A percentile compares a stretch with the other conserved stretches of the same genome.
Conservation (phyloP, 1,140 invertebrate species). For the Bombus confusus region DNA sequence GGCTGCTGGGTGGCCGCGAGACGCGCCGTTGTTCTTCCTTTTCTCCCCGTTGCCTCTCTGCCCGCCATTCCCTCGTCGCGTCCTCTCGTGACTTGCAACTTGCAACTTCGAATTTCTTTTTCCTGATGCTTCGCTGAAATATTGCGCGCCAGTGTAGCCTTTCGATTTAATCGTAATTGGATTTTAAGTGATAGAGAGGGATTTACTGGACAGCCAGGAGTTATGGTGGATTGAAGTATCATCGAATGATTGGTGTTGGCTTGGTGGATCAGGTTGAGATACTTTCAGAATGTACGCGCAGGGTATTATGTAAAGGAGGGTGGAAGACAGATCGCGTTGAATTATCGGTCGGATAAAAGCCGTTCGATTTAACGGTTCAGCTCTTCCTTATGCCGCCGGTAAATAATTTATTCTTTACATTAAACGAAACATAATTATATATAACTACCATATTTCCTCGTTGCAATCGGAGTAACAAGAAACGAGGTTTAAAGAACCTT, state of each 20-base stretch:
- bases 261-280: conserved; percentile 7
- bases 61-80: neutral
- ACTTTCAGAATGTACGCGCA: neutral
- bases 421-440: neutral
- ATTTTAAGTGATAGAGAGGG: conserved; percentile 25
- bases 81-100: conserved; percentile 20
- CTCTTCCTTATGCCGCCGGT: neutral
- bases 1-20: conserved; percentile 37
- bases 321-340: neutral
- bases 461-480: no score
- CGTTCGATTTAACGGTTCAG: neutral
- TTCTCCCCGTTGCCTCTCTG: neutral
- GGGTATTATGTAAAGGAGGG: neutral
- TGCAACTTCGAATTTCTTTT: conserved; percentile 36
- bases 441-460: neutral
- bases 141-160: conserved; percentile 1
- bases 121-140: conserved; percentile 15
- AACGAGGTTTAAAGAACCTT: neutral
- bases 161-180: conserved; percentile 32
- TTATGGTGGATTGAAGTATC: conserved; percentile 28
- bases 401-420: neutral
- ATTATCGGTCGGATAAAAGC: conserved; percentile 1
- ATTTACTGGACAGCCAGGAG: conserved; percentile 1
- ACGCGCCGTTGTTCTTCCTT: conserved; percentile 17
- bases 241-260: conserved; percentile 7